Conservation (phyloP, 2,113 vertebrate species). For the Lycocorax pyrrhopterus region DNA sequence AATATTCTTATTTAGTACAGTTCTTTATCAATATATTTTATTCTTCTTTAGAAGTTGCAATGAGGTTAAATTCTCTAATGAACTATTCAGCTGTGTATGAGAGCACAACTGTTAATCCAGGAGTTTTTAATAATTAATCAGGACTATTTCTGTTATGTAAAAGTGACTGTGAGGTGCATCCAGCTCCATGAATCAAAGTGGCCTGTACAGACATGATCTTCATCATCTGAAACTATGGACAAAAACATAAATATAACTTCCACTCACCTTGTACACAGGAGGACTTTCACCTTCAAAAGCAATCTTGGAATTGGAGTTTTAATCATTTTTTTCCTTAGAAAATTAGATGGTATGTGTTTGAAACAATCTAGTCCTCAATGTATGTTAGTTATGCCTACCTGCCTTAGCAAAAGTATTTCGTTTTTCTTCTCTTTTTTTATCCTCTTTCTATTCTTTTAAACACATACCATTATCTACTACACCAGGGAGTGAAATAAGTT, state of each 20-base stretch:
- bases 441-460: not conserved
- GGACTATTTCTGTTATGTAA: not conserved
- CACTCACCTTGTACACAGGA: not conserved
- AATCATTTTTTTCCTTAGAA: not conserved
- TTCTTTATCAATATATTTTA: not conserved
- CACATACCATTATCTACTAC: conserved; percentile 21
- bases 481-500: conserved; percentile 60
- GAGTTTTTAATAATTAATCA: conserved; percentile 9
- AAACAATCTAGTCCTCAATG: not conserved
- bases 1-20: not conserved
- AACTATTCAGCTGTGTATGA: conserved; percentile 12
- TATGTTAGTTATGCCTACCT: not conserved
- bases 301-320: not conserved
- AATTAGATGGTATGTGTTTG: not conserved
- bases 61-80: not conserved
- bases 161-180: not conserved
- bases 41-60: not conserved
- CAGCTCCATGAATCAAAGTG: not conserved
- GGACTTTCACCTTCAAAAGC: conserved; percentile 9
- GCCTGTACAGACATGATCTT: not conserved
- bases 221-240: not conserved
- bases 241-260: not conserved
- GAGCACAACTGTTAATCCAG: conserved; percentile 6
- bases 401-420: not conserved
- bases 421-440: not conserved